Conservation (phyloP, 23 tunicate species). For the Clavelina lepadiformis region DNA sequence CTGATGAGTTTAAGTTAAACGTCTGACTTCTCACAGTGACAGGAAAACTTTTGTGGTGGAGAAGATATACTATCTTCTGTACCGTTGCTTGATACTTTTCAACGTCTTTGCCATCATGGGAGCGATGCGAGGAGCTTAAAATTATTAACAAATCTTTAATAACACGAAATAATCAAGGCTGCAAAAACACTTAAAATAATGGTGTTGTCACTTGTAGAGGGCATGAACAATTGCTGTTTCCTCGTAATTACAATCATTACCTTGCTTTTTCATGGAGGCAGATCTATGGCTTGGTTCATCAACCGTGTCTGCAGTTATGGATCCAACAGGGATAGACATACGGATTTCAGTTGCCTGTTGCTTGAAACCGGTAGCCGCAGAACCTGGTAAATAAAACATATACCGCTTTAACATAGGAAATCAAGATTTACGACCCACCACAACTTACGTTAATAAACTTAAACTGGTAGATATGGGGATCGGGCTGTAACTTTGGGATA, state of each 20-base stretch:
- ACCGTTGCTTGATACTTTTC: slow-evolving; percentile 46
- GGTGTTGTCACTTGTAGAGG: too few relatives aligned
- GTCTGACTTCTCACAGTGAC: too few relatives aligned
- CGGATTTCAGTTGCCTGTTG: slow-evolving; percentile 27
- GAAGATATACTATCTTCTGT: slow-evolving; percentile 29
- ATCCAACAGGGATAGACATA: slow-evolving; percentile 44
- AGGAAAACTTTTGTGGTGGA: not conserved
- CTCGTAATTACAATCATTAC: too few relatives aligned
- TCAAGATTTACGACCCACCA: too few relatives aligned
- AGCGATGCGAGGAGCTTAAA: slow-evolving; percentile 64
- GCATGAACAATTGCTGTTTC: too few relatives aligned
- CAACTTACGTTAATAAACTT: too few relatives aligned
- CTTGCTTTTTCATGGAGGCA: slow-evolving; percentile 15
- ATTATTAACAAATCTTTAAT: not conserved
- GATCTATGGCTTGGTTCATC: slow-evolving; percentile 21
- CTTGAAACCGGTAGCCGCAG: not conserved
- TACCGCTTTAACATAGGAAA: too few relatives aligned
- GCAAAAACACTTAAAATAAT: too few relatives aligned
- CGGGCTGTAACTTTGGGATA: too few relatives aligned
- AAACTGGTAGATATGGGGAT: too few relatives aligned
- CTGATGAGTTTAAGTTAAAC: too few relatives aligned
- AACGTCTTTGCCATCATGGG: slow-evolving; percentile 90
- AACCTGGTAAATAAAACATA: slow-evolving; percentile 4
- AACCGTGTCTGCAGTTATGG: slow-evolving; percentile 66
- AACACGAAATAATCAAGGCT: too few relatives aligned